Evolutionary conservation across 2,113 vertebrate species (phyloP).

Genomic region (Thamnophis sirtalis): DNA sequence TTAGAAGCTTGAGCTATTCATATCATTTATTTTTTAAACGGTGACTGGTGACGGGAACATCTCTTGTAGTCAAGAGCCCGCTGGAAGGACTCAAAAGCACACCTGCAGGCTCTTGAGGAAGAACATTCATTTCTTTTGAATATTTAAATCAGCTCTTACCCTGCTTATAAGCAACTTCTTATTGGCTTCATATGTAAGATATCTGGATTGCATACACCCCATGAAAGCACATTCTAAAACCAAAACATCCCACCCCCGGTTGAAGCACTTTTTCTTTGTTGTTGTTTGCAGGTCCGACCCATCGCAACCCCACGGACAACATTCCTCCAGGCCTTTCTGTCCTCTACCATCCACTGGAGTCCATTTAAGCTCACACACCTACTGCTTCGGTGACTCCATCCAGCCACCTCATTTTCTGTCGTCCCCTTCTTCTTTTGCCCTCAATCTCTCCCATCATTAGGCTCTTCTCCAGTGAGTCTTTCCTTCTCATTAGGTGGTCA

Average conservation of each 20-base stretch:
- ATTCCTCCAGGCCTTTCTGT: no score
- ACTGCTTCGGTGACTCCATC: no score
- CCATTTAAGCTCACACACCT: no score
- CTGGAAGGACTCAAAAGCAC: neutral
- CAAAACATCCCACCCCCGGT: neutral
- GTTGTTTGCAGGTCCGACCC: no score
- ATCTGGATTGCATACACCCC: neutral
- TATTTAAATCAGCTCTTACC: neutral
- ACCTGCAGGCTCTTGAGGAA: neutral
- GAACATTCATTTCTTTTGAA: neutral
- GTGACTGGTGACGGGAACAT: neutral
- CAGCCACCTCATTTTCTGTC: no score
- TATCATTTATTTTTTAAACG: neutral
- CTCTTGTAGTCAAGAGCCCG: neutral
- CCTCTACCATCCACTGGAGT: no score
- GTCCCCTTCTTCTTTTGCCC: no score
- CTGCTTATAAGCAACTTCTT: constrained; percentile 10
- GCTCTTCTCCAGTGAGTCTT: no score
- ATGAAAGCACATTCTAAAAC: neutral
- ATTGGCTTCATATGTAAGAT: neutral
- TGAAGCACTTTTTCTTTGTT: neutral
- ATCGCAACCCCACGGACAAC: no score
- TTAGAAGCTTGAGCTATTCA: neutral
- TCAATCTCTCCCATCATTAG: no score
- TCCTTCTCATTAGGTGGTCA: no score